Base-by-base conservation (phyloP, 30 jellyfish, hydroid and myxozoan genomes). In the Morbakka virulenta region DNA sequence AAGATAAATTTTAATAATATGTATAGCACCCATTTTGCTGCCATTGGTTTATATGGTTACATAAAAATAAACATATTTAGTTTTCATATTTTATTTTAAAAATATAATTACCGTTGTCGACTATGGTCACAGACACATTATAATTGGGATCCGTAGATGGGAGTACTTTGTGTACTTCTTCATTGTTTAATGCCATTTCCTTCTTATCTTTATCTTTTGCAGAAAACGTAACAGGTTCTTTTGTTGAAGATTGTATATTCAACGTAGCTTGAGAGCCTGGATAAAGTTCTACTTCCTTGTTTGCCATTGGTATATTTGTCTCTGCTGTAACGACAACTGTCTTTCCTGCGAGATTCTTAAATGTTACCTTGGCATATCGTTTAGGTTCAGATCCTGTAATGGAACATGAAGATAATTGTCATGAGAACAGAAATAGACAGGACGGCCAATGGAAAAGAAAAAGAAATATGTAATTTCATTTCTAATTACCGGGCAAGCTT, bases 211-310 rank as follows among this genome's bases (percentile, higher is more conserved):
- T 81, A n/a, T 63, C 53, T 52, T 91, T 91, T 20, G 98, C 98
- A 33, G 98, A 29, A 76, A 91, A 91, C 35, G 68, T 74, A 31
- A 91, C 94, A 0, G 96, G 96, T 29, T 91, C 98, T 57, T 91
- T 73, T 78, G 79, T 91, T 3, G 98, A 91, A 4, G 98, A 84
- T 77, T 91, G 96, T 14, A 91, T 91, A 28, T 91, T 84, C 31
- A 85, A 74, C n/a, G 96, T 84, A 20, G 96, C 96, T 74, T 92
- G 95, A 49, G 96, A 84, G 3, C 98, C 98, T 2, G 96, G 95
- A 47, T 51, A 76, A 35, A 91, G 47, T 12, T 91, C 98, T 21
- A 91, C 93, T 50, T 91, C 98, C 61, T 91, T 91, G 63, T 81
- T 78, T 11, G 89, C 84, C 95, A 85, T 91, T 35, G 95, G 96